phyloP scores from a whole-genome alignment of 2,888 invertebrate genomes.

The Aleiodes alternator region DNA sequence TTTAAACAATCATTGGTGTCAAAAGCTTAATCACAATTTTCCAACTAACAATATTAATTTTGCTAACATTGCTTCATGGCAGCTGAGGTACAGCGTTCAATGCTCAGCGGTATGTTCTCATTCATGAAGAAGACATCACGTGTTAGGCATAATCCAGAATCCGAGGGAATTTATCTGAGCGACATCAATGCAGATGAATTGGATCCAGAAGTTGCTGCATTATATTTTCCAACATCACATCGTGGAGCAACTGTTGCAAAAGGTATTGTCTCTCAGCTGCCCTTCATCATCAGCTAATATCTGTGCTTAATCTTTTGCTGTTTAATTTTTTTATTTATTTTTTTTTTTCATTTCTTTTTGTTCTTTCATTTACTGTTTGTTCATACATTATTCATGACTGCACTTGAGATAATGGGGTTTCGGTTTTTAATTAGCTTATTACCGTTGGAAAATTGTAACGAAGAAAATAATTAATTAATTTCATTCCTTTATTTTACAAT shows the following conservation, averaged over 20 bases:
- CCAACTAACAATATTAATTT: conserved; percentile 59
- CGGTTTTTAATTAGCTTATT: not conserved
- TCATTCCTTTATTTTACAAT: no score
- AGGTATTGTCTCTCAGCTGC: conserved; percentile 62
- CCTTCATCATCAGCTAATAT: not conserved
- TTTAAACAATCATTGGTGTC: conserved; percentile 22
- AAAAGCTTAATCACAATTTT: conserved; percentile 49
- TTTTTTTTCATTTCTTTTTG: conserved; percentile 24
- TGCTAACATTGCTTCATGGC: conserved; percentile 62
- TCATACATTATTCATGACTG: conserved; percentile 13
- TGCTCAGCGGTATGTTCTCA: conserved; percentile 93
- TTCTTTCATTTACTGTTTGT: conserved; percentile 43
- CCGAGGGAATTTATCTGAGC: conserved; percentile 93
- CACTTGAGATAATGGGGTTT: not conserved
- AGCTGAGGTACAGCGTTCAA: conserved; percentile 80
- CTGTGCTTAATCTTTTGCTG: not conserved
- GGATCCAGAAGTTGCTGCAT: conserved; percentile 93
- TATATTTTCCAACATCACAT: conserved; percentile 86
- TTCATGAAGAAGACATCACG: conserved; percentile 88
- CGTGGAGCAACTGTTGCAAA: conserved; percentile 69
- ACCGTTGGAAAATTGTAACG: not conserved
- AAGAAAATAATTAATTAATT: no score
- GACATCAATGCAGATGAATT: conserved; percentile 92
- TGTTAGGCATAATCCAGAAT: conserved; percentile 79
- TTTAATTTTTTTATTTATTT: conserved; percentile 34